Evolutionary conservation across 1,140 invertebrate genomes (phyloP).

Genomic region (Drosophila albomicans): DNA sequence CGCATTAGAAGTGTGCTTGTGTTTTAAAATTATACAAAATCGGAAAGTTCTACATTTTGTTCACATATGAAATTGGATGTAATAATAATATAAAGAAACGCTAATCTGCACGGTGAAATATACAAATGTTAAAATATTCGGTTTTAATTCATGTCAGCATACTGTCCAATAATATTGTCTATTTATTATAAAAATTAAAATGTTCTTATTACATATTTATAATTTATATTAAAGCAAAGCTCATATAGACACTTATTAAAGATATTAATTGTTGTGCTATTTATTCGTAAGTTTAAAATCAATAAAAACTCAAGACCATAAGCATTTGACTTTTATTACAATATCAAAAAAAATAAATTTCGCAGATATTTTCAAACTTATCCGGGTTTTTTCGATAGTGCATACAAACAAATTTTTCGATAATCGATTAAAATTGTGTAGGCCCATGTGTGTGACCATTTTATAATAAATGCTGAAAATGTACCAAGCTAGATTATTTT

Average conservation of each 20-base stretch:
- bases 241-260: slow-evolving; percentile 47
- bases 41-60: slow-evolving; percentile 12
- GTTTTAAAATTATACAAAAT: slow-evolving; percentile 34
- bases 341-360: not conserved
- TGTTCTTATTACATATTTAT: slow-evolving; percentile 37
- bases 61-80: slow-evolving; percentile 6
- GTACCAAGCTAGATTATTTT: too few relatives aligned
- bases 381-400: not conserved
- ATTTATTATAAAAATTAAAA: slow-evolving; percentile 10
- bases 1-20: slow-evolving; percentile 26
- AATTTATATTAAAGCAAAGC: slow-evolving; percentile 56
- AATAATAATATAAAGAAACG: not conserved
- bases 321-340: slow-evolving; percentile 11
- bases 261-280: slow-evolving; percentile 77
- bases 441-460: too few relatives aligned
- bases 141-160: slow-evolving; percentile 22
- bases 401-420: not conserved
- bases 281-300: slow-evolving; percentile 63
- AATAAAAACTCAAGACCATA: slow-evolving; percentile 38
- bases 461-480: too few relatives aligned
- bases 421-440: not conserved
- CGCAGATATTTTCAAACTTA: not conserved
- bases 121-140: slow-evolving; percentile 33
- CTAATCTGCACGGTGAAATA: slow-evolving; percentile 23
- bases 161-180: slow-evolving; percentile 33